Base-by-base conservation (phyloP, 1,140 invertebrate genomes). In the Drosophila sechellia region DNA sequence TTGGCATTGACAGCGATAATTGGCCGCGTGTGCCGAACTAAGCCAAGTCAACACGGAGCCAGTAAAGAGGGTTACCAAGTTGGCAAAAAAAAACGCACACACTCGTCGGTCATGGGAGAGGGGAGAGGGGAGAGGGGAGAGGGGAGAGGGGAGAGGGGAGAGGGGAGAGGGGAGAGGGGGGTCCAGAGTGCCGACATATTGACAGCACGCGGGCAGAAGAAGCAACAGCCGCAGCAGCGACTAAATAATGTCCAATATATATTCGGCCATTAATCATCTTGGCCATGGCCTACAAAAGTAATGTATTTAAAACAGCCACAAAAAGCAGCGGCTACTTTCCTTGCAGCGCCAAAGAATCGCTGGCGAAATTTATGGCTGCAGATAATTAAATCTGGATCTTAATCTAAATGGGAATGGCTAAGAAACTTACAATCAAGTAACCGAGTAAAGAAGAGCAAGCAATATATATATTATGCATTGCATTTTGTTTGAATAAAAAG, bases 1-100 rank as follows among this genome's bases (percentile, higher is more conserved):
- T 75, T 81, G 79, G 60, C 74, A 81, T 63, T 77, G 79, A 78
- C 79, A 66, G 79, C 79, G 61, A 73, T 81, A 81, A 81, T 81
- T 81, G 79, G 66, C 54, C 42, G 61, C 43, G 70, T 73, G 72
- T 73, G 69, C 37, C 69, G 43, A 37, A 35, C 39, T 54, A 34
- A 59, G 35, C 48, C 57, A 49, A 49, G 46, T 52, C 49, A 60
- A 54, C 8, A 59, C 17, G 55, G 54, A 53, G 45, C 48, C 48
- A 57, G 27, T n/a, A 22, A 45, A 20, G 20, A 13, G 31, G 15
- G 48, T 50, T 50, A 50, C n/a, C 48, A 34, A 50, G 37, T n/a
- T 34, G 37, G 11, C 8, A 10, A 12, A n/a, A 40, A 42, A 52
- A 52, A 55, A 8, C 13, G 37, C 11, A 39, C 13, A 39, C 13